Evolutionary conservation across 53 echinoderm and acorn worm genomes (phyloP).

Genomic region (Arbacia lixula): DNA sequence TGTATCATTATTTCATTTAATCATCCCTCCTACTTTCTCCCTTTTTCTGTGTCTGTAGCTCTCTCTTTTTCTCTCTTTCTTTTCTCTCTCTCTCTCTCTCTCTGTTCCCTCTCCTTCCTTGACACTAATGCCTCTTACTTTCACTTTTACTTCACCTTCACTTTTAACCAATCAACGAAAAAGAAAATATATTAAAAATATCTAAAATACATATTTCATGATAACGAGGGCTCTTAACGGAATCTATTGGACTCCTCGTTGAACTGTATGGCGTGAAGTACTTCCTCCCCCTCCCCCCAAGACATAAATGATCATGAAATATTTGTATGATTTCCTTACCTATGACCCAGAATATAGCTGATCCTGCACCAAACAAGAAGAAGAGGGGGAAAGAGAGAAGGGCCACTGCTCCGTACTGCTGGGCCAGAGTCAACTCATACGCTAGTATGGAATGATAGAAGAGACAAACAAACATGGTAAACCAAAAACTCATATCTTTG

Average conservation of each 20-base stretch:
- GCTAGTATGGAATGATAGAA: too few species aligned
- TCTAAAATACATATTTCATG: background rate
- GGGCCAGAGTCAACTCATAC: conserved; percentile 89
- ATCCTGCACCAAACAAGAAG: conserved; percentile 82
- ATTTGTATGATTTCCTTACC: conserved; percentile 73
- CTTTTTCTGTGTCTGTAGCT: background rate
- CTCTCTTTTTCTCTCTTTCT: too few species aligned
- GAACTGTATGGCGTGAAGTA: background rate
- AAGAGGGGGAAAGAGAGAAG: conserved; percentile 84
- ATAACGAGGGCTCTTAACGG: too few species aligned
- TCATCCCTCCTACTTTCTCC: background rate
- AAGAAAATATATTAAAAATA: background rate
- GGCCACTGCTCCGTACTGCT: conserved; percentile 84
- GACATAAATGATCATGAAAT: too few species aligned
- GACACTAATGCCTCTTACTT: too few species aligned
- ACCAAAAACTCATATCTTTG: too few species aligned
- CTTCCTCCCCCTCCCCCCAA: background rate
- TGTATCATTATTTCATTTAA: background rate
- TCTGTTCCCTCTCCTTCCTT: background rate
- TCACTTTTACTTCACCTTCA: background rate
- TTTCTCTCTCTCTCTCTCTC: background rate
- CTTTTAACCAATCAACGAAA: background rate
- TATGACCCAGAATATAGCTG: conserved; percentile 97
- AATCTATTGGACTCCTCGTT: too few species aligned
- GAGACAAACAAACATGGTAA: too few species aligned